These are phyloP conservation scores for Atta colombica DNA, from an alignment of 1,140 invertebrate species.

Conservation along the genomic window DNA sequence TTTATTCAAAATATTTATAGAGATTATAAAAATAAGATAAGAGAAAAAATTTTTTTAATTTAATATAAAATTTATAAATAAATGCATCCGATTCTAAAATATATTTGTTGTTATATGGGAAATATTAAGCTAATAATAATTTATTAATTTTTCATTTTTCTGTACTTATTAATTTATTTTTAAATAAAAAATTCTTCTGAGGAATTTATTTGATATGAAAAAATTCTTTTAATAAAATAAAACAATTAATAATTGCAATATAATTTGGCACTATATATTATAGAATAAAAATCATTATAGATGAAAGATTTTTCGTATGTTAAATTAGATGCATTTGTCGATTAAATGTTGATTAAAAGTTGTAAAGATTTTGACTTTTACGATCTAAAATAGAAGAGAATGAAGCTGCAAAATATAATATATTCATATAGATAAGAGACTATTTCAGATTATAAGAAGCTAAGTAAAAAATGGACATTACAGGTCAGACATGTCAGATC, in stretches of 20 bases:
- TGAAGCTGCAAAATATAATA: neutral
- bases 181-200: neutral
- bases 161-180: neutral
- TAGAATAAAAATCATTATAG: neutral
- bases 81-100: too few relatives aligned
- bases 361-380: neutral
- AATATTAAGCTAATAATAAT: neutral
- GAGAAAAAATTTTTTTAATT: too few relatives aligned
- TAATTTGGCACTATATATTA: neutral
- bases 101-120: too few relatives aligned
- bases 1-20: neutral
- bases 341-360: neutral
- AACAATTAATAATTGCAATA: too few relatives aligned
- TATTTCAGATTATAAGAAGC: neutral
- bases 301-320: neutral
- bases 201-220: too few relatives aligned
- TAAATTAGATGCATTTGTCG: neutral
- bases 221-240: too few relatives aligned
- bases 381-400: neutral
- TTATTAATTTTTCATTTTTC: neutral
- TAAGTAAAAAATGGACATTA: conserved; percentile 19
- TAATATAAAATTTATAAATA: too few relatives aligned
- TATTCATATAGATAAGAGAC: neutral
- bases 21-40: neutral
- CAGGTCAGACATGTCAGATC: neutral